Base-by-base conservation (phyloP, 2,888 invertebrate species). In the Habroteleia sp. region DNA sequence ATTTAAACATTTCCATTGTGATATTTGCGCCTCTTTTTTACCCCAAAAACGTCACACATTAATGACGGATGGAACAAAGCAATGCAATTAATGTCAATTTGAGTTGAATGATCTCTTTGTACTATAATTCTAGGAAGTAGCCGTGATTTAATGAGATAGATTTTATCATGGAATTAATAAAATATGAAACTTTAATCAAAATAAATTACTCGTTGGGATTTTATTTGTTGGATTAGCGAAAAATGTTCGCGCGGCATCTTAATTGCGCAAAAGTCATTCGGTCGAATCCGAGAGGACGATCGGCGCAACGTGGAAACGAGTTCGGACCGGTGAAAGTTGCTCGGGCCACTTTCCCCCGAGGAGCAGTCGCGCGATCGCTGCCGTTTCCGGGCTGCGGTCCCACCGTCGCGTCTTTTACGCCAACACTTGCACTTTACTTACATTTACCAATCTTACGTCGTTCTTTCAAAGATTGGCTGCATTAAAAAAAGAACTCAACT, bases 321-420 rank as follows among this genome's bases (percentile, higher is more conserved):
- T 54, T 56, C 69, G 74, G 74, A 77, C 81, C 81, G 87, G 88
- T 88, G 87, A 88, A 88, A 88, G 88, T 85, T 88, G 84, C 82
- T 76, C 80, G 77, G 79, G 84, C 87, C 84, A 88, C 88, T 88
- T 88, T 88, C 88, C 88, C 86, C 83, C 80, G 80, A 82, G 76
- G 78, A 78, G 75, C 65, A 76, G 63, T 79, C 77, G 76, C 74
- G 81, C 79, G 76, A 80, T 78, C 79, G 80, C 82, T 79, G 83
- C 54, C 71, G 81, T 85, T 85, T 86, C 85, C 85, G 85, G 84
- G 83, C 85, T 80, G 71, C 77, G 72, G 78, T 77, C 77, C 77
- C 82, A 80, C 79, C 66, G 31, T 73, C 81, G 77, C 77, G 17
- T 13, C 54, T 35, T 50, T 25, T 42, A 41, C 62, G 8, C 42